phyloP scores from a whole-genome alignment of 2,888 invertebrate species.

The Orthosia gracilis region DNA sequence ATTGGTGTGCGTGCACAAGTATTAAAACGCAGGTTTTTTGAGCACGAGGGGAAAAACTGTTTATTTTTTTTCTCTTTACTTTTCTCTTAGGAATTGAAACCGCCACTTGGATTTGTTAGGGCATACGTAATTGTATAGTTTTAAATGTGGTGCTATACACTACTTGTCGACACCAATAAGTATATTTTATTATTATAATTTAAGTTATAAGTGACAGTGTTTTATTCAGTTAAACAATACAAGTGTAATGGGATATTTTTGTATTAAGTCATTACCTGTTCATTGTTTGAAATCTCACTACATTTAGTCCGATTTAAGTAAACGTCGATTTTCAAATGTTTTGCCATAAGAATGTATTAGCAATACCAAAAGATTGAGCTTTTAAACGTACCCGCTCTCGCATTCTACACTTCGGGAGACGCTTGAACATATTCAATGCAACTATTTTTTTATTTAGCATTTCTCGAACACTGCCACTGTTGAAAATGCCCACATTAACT shows the following conservation, averaged over 20 bases:
- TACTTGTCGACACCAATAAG: slow-evolving; percentile 82
- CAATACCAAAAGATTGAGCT: slow-evolving; percentile 62
- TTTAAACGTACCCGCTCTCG: slow-evolving; percentile 37
- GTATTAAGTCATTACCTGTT: slow-evolving; percentile 65
- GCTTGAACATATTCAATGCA: slow-evolving; percentile 51
- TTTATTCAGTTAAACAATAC: slow-evolving; percentile 71
- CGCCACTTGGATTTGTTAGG: slow-evolving; percentile 79
- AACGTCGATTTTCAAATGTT: slow-evolving; percentile 53
- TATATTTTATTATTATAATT: slow-evolving; percentile 83
- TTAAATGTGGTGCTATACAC: slow-evolving; percentile 87
- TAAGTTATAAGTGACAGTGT: slow-evolving; percentile 84
- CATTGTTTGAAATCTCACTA: slow-evolving; percentile 71
- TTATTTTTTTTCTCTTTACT: slow-evolving; percentile 68
- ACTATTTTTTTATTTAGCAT: slow-evolving; percentile 67
- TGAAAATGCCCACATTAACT: slow-evolving; percentile 66
- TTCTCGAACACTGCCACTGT: slow-evolving; percentile 81
- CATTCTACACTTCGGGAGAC: slow-evolving; percentile 13
- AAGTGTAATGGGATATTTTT: slow-evolving; percentile 72
- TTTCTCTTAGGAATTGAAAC: slow-evolving; percentile 72
- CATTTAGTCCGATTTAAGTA: slow-evolving; percentile 64
- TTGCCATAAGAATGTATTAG: slow-evolving; percentile 67
- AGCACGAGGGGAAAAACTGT: slow-evolving; percentile 63
- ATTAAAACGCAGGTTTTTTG: slow-evolving; percentile 76
- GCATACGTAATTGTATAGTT: slow-evolving; percentile 79
- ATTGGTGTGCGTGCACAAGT: slow-evolving; percentile 84